phyloP scores from a whole-genome alignment of 2,888 invertebrate species.

The Mesorhabditis spiculigera region DNA sequence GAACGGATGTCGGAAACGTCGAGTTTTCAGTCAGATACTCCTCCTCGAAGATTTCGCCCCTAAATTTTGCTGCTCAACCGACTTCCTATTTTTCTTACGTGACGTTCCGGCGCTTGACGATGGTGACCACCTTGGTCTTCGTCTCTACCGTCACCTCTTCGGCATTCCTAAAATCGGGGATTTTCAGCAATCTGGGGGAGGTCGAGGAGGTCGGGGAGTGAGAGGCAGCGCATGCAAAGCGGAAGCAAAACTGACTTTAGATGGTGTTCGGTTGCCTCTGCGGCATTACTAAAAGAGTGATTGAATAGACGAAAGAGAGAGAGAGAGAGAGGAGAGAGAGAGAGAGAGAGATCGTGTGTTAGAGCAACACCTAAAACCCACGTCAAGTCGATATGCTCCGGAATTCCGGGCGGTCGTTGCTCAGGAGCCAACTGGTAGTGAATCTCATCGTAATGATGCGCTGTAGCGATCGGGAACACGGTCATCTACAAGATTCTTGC shows the following conservation, averaged over 20 bases:
- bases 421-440: not conserved
- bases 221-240: too few species aligned
- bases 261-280: too few species aligned
- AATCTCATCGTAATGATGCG: not conserved
- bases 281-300: too few species aligned
- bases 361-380: not conserved
- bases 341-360: too few species aligned
- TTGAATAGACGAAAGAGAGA: too few species aligned
- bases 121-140: not conserved
- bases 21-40: not conserved
- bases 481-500: not conserved
- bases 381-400: slow-evolving; percentile 4
- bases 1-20: not conserved
- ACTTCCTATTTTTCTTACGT: not conserved
- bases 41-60: slow-evolving; percentile 5
- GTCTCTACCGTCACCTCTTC: slow-evolving; percentile 1
- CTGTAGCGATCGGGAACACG: not conserved
- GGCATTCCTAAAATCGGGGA: not conserved
- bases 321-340: too few species aligned
- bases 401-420: slow-evolving; percentile 2
- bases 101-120: not conserved
- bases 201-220: too few species aligned
- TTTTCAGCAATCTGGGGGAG: too few species aligned
- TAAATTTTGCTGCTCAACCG: not conserved
- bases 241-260: too few species aligned